A percentile compares a stretch with the other conserved stretches of the same genome.
Conservation (phyloP, 2,797 vertebrate genomes). For the Rhinoraja longicauda region DNA sequence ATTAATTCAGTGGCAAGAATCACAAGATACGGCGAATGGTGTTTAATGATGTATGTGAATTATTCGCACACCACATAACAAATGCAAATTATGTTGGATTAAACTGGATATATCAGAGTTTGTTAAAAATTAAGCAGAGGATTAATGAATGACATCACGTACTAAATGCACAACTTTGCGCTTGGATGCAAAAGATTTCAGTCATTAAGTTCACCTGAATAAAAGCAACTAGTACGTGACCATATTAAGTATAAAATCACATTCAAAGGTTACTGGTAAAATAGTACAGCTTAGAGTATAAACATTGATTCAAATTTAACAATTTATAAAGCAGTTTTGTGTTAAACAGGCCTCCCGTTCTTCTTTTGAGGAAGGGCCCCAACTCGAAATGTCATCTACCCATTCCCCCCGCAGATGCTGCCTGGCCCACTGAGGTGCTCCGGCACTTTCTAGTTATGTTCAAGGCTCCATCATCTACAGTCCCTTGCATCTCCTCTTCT, state of each 20-base stretch:
- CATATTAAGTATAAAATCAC: neutral
- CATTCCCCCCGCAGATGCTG: too few relatives aligned
- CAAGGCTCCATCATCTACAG: too few relatives aligned
- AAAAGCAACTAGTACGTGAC: neutral
- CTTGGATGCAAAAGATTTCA: neutral
- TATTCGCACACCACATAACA: neutral
- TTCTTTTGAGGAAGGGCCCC: neutral
- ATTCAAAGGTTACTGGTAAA: constrained; percentile 11
- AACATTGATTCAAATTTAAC: neutral
- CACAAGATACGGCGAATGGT: neutral
- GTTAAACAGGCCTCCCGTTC: neutral
- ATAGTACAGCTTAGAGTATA: neutral
- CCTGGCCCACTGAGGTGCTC: too few relatives aligned
- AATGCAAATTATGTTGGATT: constrained; percentile 10
- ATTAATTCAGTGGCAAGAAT: neutral
- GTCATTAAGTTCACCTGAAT: constrained; percentile 24
- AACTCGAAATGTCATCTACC: too few relatives aligned
- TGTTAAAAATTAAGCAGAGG: constrained; percentile 9
- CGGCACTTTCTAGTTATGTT: too few relatives aligned
- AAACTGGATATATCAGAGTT: constrained; percentile 29
- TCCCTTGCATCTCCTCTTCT: neutral
- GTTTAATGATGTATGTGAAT: constrained; percentile 34
- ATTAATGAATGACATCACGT: neutral
- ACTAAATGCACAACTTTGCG: neutral
- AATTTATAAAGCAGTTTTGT: neutral